Percentiles rank a stretch among this genome's conserved stretches.
Evolutionary conservation across 2,797 vertebrate genomes (phyloP).

Genomic region (Arctocebus calabarensis): DNA sequence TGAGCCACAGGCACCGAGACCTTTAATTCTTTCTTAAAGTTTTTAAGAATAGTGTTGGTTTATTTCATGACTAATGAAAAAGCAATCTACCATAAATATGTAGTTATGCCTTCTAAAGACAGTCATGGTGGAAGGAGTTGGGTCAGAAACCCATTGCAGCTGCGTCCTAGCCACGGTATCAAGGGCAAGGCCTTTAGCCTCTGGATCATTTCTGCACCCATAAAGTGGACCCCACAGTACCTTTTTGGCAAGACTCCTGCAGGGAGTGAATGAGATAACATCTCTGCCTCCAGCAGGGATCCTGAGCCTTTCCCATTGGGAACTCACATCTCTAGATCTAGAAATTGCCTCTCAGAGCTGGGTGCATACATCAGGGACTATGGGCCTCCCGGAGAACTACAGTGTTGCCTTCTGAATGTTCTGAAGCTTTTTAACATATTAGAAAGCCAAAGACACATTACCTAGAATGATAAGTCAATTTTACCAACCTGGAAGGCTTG

Average conservation of each 20-base stretch:
- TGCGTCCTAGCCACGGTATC: background rate
- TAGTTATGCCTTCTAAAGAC: background rate
- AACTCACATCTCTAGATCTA: background rate
- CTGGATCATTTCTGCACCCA: background rate
- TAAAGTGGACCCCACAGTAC: background rate
- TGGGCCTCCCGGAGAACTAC: background rate
- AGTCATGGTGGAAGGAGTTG: background rate
- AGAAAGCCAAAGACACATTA: background rate
- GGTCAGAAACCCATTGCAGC: background rate
- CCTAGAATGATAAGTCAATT: background rate
- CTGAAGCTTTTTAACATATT: background rate
- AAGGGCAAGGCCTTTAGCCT: background rate
- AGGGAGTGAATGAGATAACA: background rate
- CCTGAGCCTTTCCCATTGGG: rapidly evolving
- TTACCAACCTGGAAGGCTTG: background rate
- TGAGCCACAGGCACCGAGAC: no score
- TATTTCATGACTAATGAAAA: background rate
- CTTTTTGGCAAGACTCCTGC: background rate
- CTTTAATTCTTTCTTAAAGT: background rate
- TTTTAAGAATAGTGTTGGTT: background rate
- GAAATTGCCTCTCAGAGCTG: background rate
- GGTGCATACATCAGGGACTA: rapidly evolving
- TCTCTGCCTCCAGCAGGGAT: background rate
- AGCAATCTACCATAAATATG: no score
- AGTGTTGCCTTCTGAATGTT: background rate